Conservation (phyloP, 2,888 invertebrate genomes). For the Panorpa germanica region DNA sequence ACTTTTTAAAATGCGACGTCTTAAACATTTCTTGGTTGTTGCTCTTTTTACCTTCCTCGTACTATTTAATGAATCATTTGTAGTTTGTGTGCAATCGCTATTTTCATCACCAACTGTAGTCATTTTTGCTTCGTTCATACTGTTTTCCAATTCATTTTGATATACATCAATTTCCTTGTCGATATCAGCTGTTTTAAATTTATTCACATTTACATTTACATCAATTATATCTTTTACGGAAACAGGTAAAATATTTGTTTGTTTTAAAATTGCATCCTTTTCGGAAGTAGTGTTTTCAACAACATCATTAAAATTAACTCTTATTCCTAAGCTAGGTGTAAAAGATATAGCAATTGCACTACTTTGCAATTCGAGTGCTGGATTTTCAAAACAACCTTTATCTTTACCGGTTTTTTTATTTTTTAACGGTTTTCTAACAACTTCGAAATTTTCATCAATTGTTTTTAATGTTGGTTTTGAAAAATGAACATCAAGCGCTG, state of each 20-base stretch:
- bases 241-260: no score
- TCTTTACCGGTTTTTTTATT: slow-evolving; percentile 18
- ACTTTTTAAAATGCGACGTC: no score
- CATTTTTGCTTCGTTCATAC: slow-evolving; percentile 24
- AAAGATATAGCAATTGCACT: slow-evolving; percentile 22
- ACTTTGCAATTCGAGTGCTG: slow-evolving; percentile 21
- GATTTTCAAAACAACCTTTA: slow-evolving; percentile 22
- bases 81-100: no score
- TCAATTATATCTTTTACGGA: no score
- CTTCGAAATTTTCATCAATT: slow-evolving; percentile 21
- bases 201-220: no score
- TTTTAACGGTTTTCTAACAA: slow-evolving; percentile 22
- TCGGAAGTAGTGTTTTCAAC: no score
- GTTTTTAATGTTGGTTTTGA: background rate
- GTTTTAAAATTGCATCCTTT: no score
- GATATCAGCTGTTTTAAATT: slow-evolving; percentile 21
- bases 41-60: no score
- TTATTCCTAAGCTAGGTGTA: slow-evolving; percentile 20
- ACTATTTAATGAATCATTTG: no score
- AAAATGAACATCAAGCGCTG: no score
- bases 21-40: no score
- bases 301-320: slow-evolving; percentile 21
- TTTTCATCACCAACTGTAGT: no score
- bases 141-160: slow-evolving; percentile 24
- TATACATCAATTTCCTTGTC: slow-evolving; percentile 23